Percentiles rank a stretch among this genome's conserved stretches.
Evolutionary conservation across 2,888 invertebrate species (phyloP).

Genomic region (Torymus texanus): DNA sequence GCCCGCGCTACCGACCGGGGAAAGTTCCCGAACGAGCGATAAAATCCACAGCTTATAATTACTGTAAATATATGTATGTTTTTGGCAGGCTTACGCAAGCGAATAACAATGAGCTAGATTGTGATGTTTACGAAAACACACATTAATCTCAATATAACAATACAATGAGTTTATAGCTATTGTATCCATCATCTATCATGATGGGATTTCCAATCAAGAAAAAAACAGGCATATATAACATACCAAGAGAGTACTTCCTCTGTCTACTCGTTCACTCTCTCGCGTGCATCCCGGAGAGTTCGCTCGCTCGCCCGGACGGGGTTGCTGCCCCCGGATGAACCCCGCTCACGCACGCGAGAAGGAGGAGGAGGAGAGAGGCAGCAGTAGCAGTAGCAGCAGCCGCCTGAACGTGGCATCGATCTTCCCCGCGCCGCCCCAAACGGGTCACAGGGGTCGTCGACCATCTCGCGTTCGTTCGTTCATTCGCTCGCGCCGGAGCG

Average conservation of each 20-base stretch:
- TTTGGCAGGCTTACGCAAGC: no score
- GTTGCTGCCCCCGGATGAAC: constrained; percentile 73
- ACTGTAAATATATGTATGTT: no score
- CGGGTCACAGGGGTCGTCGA: constrained; percentile 71
- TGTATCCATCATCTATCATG: no score
- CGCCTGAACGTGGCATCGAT: constrained; percentile 70
- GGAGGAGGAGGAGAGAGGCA: constrained; percentile 44
- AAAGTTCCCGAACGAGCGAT: not conserved
- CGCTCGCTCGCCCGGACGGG: constrained; percentile 69
- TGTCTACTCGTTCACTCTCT: not conserved
- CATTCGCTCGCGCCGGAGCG: constrained; percentile 57
- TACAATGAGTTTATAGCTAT: no score
- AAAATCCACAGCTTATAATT: not conserved
- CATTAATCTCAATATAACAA: no score
- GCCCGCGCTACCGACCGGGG: no score
- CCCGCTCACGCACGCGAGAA: constrained; percentile 59
- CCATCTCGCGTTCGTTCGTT: constrained; percentile 58
- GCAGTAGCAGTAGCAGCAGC: no score
- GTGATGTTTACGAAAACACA: no score
- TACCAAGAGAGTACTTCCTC: not conserved
- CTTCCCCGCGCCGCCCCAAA: constrained; percentile 66
- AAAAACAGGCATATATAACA: no score
- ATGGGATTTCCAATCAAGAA: no score
- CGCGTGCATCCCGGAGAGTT: not conserved
- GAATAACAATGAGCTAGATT: no score